A percentile compares a stretch with the other conserved stretches of the same genome.
These are phyloP conservation scores for Pleuronectes platessa DNA, from an alignment of 2,113 vertebrate species.

Conservation along the genomic window DNA sequence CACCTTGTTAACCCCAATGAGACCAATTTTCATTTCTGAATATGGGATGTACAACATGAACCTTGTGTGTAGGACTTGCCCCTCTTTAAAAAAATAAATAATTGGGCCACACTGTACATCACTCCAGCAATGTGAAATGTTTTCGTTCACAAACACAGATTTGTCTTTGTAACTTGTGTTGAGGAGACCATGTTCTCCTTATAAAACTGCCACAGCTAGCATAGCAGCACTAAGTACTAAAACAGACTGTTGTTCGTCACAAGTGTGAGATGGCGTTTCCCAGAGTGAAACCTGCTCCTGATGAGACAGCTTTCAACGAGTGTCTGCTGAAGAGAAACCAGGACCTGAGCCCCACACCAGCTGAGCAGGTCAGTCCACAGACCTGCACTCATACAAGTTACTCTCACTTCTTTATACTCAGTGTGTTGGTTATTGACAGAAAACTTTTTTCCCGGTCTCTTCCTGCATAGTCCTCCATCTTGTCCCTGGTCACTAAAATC, in stretches of 20 bases:
- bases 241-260: constrained; percentile 18
- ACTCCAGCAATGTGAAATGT: too few species aligned
- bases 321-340: constrained; percentile 96
- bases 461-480: constrained; percentile 89
- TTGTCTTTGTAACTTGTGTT: too few species aligned
- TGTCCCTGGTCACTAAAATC: constrained; percentile 98
- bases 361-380: constrained; percentile 89
- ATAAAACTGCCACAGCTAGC: too few species aligned
- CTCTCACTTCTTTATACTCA: background rate
- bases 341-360: constrained; percentile 91
- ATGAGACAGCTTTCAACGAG: constrained; percentile 92
- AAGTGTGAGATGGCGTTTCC: constrained; percentile 99
- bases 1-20: too few species aligned
- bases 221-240: constrained; percentile 3
- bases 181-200: background rate
- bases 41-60: too few species aligned
- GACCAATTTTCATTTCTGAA: too few species aligned
- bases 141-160: too few species aligned
- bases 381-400: background rate
- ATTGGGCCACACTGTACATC: too few species aligned
- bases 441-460: background rate
- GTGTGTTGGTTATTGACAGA: background rate
- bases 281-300: constrained; percentile 90
- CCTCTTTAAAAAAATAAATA: too few species aligned
- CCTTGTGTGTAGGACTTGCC: too few species aligned